Conservation (phyloP, 2,888 invertebrate genomes). For the Cephus runcator region DNA sequence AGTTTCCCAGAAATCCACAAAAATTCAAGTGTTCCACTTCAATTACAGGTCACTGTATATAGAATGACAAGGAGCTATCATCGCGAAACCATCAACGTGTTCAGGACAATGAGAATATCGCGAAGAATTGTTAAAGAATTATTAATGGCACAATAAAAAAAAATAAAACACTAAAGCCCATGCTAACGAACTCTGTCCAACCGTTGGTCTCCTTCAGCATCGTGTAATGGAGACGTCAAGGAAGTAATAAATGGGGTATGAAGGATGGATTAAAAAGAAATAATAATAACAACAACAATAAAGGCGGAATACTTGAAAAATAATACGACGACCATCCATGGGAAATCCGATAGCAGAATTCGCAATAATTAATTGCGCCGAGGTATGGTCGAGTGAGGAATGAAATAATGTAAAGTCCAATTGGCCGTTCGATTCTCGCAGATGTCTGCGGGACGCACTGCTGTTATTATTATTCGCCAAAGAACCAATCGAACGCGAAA, state of each 20-base stretch:
- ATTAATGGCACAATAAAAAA: background rate
- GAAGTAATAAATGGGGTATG: background rate
- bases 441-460: constrained; percentile 11
- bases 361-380: background rate
- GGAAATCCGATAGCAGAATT: background rate
- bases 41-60: too few species aligned
- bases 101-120: background rate
- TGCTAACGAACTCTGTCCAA: background rate
- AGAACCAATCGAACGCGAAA: constrained; percentile 27
- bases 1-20: too few species aligned
- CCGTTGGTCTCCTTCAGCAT: background rate
- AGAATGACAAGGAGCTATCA: background rate
- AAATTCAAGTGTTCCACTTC: too few species aligned
- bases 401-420: constrained; percentile 1
- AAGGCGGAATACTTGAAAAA: background rate
- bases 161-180: background rate
- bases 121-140: background rate
- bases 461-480: constrained; percentile 28
- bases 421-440: constrained; percentile 9
- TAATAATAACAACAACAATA: background rate
- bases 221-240: background rate
- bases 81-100: background rate
- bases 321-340: background rate
- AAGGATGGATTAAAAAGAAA: background rate
- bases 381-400: background rate